Evolutionary conservation across 1,140 invertebrate species (phyloP).

Genomic region (Aphaenogaster ashmeadi): DNA sequence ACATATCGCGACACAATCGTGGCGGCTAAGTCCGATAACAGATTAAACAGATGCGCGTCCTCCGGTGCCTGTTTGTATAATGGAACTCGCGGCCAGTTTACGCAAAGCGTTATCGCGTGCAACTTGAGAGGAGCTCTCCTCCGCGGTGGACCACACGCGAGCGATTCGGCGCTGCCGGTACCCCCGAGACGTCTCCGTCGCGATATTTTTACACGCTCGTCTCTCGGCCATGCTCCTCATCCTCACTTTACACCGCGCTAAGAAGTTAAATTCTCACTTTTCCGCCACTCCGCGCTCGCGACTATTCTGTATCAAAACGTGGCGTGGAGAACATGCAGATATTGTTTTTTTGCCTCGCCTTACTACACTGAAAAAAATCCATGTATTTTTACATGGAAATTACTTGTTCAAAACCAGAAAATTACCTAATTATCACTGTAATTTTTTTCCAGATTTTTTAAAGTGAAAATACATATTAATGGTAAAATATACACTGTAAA

Average conservation of each 20-base stretch:
- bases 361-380: no score
- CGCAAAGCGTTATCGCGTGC: constrained; percentile 36
- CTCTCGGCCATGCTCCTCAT: background rate
- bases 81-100: constrained; percentile 24
- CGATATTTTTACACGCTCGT: constrained; percentile 52
- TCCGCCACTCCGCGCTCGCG: background rate
- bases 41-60: background rate
- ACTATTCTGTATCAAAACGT: background rate
- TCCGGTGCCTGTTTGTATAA: background rate
- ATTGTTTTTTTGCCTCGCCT: no score
- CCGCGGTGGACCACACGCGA: constrained; percentile 40
- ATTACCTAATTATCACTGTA: no score
- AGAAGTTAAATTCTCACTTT: constrained; percentile 24
- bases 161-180: constrained; percentile 29
- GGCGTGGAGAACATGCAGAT: background rate
- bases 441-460: no score
- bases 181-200: background rate
- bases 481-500: no score
- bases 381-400: no score
- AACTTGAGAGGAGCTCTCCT: constrained; percentile 24
- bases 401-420: no score
- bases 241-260: background rate
- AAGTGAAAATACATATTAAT: no score
- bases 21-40: background rate
- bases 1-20: background rate